Base-by-base conservation (phyloP, 2,797 vertebrate species). In the Brachyalestes nurse region DNA sequence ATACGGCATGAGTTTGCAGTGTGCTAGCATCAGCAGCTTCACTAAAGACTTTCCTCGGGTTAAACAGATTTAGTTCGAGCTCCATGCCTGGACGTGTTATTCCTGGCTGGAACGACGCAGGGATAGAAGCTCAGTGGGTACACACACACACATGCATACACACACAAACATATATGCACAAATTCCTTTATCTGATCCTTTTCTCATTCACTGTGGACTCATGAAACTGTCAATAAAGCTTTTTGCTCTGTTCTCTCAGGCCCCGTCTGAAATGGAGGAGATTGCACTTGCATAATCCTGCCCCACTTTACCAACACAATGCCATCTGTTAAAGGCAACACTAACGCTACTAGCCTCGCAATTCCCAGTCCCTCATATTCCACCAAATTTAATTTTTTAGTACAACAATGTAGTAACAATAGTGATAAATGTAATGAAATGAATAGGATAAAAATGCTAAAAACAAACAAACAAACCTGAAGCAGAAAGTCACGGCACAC, bases 221-320 rank as follows among this genome's bases (percentile, higher is more conserved):
- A 74, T 55, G 69, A 53, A 23, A 70, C 16, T 75, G 42, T 67
- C 21, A 60, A 23, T 19, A 53, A 82, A 14, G 25, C 2, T 7
- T 67, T 16, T 57, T 0, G 6, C 23, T 45, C 70, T 5, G 34
- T 60, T 13, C 17, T 45, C 65, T 12, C 19, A 47, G 17, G 65
- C 45, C 34, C 57, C 57, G 21, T 23, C n/a, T 66, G 64, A 66
- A 42, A 53, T 42, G 12, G 61, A 38, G 62, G n/a, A 69, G 66
- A 55, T 69, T 70, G 53, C 13, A 38, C 47, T 75, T 83, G 45
- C 38, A n/a, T 53, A 78, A 82, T n/a, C 42, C 66, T 69, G 42
- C 23, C 42, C 66, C 66, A 49, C 21, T 45, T 69, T 47, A 49
- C 66, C 12, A 47, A 21, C 64, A 66, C 55, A 58, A 5, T 1